Conservation (phyloP, 1,140 invertebrate species). For the Muscidifurax raptorellus region DNA sequence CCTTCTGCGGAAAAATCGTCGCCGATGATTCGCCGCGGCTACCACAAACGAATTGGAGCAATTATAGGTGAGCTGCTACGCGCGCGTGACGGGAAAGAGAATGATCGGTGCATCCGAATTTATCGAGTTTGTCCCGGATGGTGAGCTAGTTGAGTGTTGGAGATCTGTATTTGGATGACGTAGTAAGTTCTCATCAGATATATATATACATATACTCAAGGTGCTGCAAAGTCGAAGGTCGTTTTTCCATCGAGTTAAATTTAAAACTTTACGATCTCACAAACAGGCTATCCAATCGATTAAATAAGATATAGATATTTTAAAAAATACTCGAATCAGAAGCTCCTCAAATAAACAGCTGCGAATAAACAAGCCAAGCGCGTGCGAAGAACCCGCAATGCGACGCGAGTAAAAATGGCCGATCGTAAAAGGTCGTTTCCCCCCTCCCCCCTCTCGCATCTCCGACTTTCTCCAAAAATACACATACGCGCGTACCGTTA, state of each 20-base stretch:
- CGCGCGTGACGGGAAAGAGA: slow-evolving; percentile 21
- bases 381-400: not conserved
- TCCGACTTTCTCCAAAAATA: slow-evolving; percentile 34
- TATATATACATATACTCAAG: too few relatives aligned
- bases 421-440: slow-evolving; percentile 21
- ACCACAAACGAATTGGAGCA: slow-evolving; percentile 4
- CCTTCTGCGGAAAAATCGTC: not conserved
- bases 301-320: too few relatives aligned
- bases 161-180: too few relatives aligned
- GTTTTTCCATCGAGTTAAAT: too few relatives aligned
- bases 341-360: too few relatives aligned
- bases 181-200: too few relatives aligned
- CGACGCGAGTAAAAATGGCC: not conserved
- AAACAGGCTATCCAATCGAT: too few relatives aligned
- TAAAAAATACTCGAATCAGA: too few relatives aligned
- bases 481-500: slow-evolving; percentile 11
- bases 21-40: not conserved
- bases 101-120: not conserved
- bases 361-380: too few relatives aligned
- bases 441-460: too few relatives aligned
- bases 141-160: too few relatives aligned
- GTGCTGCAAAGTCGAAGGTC: too few relatives aligned
- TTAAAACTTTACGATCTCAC: not conserved
- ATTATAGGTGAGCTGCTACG: not conserved
- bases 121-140: not conserved